Evolutionary conservation across 2,888 invertebrate genomes (phyloP).

Genomic region (Dicyrtoma fusca): DNA sequence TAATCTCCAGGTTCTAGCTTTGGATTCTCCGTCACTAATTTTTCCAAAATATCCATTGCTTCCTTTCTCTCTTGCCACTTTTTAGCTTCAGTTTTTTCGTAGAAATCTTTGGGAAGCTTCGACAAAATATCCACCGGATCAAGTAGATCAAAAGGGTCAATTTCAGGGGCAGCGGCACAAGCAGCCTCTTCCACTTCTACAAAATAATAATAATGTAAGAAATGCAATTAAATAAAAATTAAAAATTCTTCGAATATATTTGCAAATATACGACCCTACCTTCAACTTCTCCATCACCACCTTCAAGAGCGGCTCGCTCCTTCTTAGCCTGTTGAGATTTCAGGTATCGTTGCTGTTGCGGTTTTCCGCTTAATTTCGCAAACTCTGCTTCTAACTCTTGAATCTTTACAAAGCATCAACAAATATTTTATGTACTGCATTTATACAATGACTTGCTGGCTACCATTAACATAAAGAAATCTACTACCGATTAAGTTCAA

Average conservation of each 20-base stretch:
- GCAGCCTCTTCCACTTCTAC: slow-evolving; percentile 59
- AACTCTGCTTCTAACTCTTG: slow-evolving; percentile 89
- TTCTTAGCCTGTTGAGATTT: slow-evolving; percentile 79
- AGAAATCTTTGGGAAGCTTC: slow-evolving; percentile 93
- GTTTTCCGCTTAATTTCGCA: slow-evolving; percentile 71
- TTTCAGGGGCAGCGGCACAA: slow-evolving; percentile 64
- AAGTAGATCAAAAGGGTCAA: slow-evolving; percentile 88
- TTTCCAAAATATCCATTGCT: slow-evolving; percentile 79
- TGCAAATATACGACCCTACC: slow-evolving; percentile 55
- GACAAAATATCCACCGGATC: slow-evolving; percentile 92
- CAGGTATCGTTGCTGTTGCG: slow-evolving; percentile 73
- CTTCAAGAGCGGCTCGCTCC: slow-evolving; percentile 64
- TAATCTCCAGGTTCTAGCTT: slow-evolving; percentile 92
- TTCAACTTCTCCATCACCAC: slow-evolving; percentile 63
- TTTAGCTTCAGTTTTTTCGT: slow-evolving; percentile 89
- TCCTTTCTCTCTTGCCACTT: slow-evolving; percentile 98
- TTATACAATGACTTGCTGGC: too few species aligned
- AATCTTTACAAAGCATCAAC: slow-evolving; percentile 63
- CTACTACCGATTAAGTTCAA: background rate
- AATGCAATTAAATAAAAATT: background rate
- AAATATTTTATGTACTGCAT: too few species aligned
- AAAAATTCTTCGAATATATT: background rate
- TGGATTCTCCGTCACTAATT: slow-evolving; percentile 73
- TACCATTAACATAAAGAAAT: too few species aligned
- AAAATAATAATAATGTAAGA: background rate